Percentiles rank a stretch among this genome's conserved stretches.
Conservation (phyloP, 2,888 invertebrate species). For the Drosophila borealis region DNA sequence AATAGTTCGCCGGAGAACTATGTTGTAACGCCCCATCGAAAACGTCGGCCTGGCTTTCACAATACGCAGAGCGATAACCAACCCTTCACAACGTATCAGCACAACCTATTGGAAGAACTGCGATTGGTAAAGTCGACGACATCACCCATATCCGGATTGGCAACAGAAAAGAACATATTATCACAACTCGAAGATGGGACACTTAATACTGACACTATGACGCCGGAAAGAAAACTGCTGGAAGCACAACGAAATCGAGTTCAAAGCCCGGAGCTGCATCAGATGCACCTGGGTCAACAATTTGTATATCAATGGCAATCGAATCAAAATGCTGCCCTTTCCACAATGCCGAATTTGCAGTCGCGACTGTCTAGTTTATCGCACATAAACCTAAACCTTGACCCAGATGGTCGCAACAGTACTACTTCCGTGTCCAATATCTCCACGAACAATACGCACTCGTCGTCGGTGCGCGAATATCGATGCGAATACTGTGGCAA, state of each 20-base stretch:
- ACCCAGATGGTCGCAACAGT: conserved; percentile 68
- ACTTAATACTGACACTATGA: conserved; percentile 79
- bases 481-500: conserved; percentile 95
- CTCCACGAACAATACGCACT: conserved; percentile 80
- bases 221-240: conserved; percentile 78
- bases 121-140: conserved; percentile 88
- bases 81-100: conserved; percentile 93
- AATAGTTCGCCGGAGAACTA: conserved; percentile 93
- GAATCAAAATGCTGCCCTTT: conserved; percentile 80
- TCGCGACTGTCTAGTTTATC: conserved; percentile 79
- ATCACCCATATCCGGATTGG: conserved; percentile 89
- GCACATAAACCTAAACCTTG: conserved; percentile 72
- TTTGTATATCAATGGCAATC: conserved; percentile 85
- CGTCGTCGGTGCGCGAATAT: conserved; percentile 92
- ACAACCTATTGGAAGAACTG: conserved; percentile 90
- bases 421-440: conserved; percentile 54
- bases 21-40: conserved; percentile 94
- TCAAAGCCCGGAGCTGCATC: conserved; percentile 88
- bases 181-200: conserved; percentile 79
- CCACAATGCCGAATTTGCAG: conserved; percentile 80
- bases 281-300: conserved; percentile 86
- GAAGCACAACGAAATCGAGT: conserved; percentile 86
- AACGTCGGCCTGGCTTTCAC: conserved; percentile 94
- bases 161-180: conserved; percentile 81
- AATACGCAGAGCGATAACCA: conserved; percentile 95